A percentile compares a stretch with the other conserved stretches of the same genome.
Evolutionary conservation across 2,113 vertebrate species (phyloP).

Genomic region (Neodon shergylaensis): DNA sequence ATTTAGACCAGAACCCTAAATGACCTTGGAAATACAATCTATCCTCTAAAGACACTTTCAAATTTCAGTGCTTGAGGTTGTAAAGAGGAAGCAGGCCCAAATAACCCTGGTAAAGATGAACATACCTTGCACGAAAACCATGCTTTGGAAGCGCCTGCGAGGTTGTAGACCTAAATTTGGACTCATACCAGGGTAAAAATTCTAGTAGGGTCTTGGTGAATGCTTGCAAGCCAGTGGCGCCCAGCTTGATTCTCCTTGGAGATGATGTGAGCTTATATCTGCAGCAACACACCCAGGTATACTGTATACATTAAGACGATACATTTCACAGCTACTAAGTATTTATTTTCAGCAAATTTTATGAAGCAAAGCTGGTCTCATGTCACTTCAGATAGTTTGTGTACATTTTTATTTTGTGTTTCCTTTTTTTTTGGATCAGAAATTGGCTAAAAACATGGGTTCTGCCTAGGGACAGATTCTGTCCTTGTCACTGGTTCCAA

Average conservation of each 20-base stretch:
- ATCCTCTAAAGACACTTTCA: slow-evolving; percentile 19
- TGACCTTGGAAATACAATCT: background rate
- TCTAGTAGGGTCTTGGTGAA: background rate
- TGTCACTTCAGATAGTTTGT: background rate
- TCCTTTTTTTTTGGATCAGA: background rate
- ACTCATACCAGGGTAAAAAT: background rate
- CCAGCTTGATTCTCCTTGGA: background rate
- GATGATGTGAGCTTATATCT: background rate
- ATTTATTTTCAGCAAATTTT: slow-evolving; percentile 38
- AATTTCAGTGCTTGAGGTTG: slow-evolving; percentile 9
- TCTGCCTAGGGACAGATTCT: background rate
- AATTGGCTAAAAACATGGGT: background rate
- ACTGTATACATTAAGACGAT: background rate
- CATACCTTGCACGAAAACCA: background rate
- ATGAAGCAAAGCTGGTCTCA: background rate
- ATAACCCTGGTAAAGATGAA: background rate
- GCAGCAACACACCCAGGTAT: background rate
- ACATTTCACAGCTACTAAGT: background rate
- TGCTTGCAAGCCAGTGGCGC: background rate
- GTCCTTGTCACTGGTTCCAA: background rate
- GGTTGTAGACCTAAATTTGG: slow-evolving; percentile 1
- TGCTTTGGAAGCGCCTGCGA: background rate
- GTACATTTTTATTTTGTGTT: slow-evolving; percentile 31
- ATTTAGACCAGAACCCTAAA: slow-evolving; percentile 28
- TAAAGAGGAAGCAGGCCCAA: slow-evolving; percentile 29